Percentiles rank a stretch among this genome's conserved stretches.
Conservation (phyloP, 37 sponge, comb jelly and placozoan genomes). For the Geodia barretti region DNA sequence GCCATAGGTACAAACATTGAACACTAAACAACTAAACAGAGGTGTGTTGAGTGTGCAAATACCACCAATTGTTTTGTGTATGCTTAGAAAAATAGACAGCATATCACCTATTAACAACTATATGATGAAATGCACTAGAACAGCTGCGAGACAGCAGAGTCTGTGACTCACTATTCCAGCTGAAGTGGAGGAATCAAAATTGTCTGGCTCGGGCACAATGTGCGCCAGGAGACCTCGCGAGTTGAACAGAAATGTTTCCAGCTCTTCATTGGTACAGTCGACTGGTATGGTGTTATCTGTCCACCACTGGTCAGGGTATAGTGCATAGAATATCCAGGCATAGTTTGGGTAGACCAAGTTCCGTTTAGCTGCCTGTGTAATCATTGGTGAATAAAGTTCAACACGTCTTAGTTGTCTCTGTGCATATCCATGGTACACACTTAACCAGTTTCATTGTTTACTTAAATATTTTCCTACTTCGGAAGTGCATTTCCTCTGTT, state of each 20-base stretch:
- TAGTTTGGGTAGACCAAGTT: conserved; percentile 10
- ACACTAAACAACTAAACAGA: no score
- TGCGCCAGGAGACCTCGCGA: background rate
- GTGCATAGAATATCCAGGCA: conserved; percentile 33
- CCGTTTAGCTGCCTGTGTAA: conserved; percentile 13
- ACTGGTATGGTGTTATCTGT: conserved; percentile 4
- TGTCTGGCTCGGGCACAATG: background rate
- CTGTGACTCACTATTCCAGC: conserved; percentile 19
- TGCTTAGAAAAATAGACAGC: no score
- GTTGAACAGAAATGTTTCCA: background rate
- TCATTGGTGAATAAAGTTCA: background rate
- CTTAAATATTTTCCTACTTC: no score
- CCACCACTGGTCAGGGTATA: conserved; percentile 36
- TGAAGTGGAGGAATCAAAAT: background rate
- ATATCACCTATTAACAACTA: no score
- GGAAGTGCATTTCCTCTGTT: no score
- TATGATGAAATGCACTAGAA: no score
- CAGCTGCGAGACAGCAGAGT: no score
- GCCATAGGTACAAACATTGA: no score
- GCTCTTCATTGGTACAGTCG: conserved; percentile 10
- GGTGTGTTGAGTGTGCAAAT: no score
- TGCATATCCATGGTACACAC: no score
- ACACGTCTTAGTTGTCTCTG: background rate
- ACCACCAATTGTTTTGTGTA: no score
- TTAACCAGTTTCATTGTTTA: no score